These are phyloP conservation scores for Triplophysa rosa DNA, from an alignment of 2,113 vertebrate species.

Conservation along the genomic window DNA sequence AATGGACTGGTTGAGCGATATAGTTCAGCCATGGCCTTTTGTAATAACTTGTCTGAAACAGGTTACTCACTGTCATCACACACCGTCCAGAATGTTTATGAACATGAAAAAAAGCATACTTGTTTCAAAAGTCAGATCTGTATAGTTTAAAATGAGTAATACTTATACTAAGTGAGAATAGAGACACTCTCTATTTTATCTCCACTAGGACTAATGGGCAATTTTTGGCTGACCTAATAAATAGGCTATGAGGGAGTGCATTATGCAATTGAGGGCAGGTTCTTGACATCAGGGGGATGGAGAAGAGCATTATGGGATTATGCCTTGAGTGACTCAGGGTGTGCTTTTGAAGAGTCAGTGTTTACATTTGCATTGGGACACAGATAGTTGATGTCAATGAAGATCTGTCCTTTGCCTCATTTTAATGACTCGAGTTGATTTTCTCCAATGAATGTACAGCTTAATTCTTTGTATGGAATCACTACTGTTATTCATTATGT, in stretches of 20 bases:
- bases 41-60: conserved; percentile 21
- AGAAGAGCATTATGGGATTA: conserved; percentile 64
- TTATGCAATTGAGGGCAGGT: conserved; percentile 67
- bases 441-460: neutral
- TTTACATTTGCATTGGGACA: neutral
- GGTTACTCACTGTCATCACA: no score
- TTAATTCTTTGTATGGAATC: no score
- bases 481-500: no score
- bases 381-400: no score
- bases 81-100: no score
- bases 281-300: conserved; percentile 60
- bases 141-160: conserved; percentile 23
- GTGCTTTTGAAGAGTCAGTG: neutral
- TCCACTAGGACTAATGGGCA: neutral
- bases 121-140: conserved; percentile 49
- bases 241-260: conserved; percentile 40
- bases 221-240: conserved; percentile 8
- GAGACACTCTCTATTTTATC: neutral
- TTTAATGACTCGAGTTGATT: no score
- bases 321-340: conserved; percentile 39
- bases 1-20: conserved; percentile 36
- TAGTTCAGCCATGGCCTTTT: conserved; percentile 45
- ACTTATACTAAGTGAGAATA: neutral
- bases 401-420: no score
- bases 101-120: conserved; percentile 11